Evolutionary conservation across 2,113 vertebrate genomes (phyloP), one percentile per base, ranked within the genome.

Genomic region (Bufo gargarizans): DNA sequence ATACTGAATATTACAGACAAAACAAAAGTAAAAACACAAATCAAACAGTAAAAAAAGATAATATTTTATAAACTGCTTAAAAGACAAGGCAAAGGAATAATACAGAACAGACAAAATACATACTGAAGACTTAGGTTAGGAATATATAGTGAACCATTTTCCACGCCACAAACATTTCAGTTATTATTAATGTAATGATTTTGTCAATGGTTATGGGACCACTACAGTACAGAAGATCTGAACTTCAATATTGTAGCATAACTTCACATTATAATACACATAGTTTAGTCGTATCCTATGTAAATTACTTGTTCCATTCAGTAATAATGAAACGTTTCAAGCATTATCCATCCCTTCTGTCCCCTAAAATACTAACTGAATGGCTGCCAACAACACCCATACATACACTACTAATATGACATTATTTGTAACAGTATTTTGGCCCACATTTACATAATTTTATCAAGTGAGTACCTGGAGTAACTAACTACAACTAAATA

Each of bases 181-280:
- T 19, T 49, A 14, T 43, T 16, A 72, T 16, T 6, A 11, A 72
- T 43, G 22, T 13, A 72, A 67, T 67, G 69, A 45, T 72, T 4
- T 69, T 69, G 59, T 61, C 59, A 19, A 33, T 33, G 33, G 33
- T 33, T 33, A 22, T n/a, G n/a, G 1, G 69, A 17, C 4, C 5
- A 16, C 12, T 19, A 49, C 72, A 50, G 72, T 50, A 50, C 3
- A 1, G 0, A 74, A 47, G 16, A 47, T 43, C 19, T 20, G 10
- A 2, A 33, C n/a, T 71, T 9, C 12, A 12, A 71, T 71, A 71
- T 13, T 74, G 6, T 74, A 74, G 45, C 16, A 50, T 11, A 74
- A 20, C 45, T 76, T 76, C 72, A 76, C 72, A 76, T 76, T 76
- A 76, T 74, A 74, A 47, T 20, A 76, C 47, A 76, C 45, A 20